Base-by-base conservation (phyloP, 35 echinoderm and acorn worm genomes). In the Heliocidaris tuberculata region DNA sequence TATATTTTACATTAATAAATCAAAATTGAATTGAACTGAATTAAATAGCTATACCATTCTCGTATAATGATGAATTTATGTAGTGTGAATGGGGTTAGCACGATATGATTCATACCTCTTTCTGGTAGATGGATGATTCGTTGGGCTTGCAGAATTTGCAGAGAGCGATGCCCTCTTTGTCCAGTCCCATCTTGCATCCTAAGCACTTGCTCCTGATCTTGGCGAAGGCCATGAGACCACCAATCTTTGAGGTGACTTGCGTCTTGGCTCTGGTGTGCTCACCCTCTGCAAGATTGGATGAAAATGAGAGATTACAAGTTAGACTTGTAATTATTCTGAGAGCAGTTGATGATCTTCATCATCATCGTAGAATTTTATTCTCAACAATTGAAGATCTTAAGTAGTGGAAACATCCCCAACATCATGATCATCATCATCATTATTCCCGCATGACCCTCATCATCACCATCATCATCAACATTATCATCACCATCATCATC, bases 81-180 rank as follows among this genome's bases (percentile, higher is more conserved):
- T 42, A 30, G 32, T 91, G 2, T 91, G 32, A 91, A 85, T 4
- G 19, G n/a, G 19, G 59, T 19, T 19, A 60, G 19, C 59, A 15
- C 5, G 2, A 12, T 15, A 60, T 0, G 19, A 2, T 49, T 15
- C 92, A 12, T 96, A 99, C 98, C 97, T 99, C 98, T 95, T 99
- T 99, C 94, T 99, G 98, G 78, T 97, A 99, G 29, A 99, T 94
- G 32, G 96, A 97, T 0, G 97, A 95, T 49, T 99, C 98, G 11
- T 95, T 96, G n/a, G 90, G 65, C 60, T 99, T 97, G 92, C 98
- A 99, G 92, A 97, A 96, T 88, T 96, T 94, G 92, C 98, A 99
- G 24, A 99, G 96, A 17, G 98, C 97, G 6, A 94, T 85, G 50
- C 94, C 94, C 35, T 96, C 97, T 56, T 96, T 96, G 48, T 96